Base-by-base conservation (phyloP, 2,113 vertebrate species). In the Channa argus region DNA sequence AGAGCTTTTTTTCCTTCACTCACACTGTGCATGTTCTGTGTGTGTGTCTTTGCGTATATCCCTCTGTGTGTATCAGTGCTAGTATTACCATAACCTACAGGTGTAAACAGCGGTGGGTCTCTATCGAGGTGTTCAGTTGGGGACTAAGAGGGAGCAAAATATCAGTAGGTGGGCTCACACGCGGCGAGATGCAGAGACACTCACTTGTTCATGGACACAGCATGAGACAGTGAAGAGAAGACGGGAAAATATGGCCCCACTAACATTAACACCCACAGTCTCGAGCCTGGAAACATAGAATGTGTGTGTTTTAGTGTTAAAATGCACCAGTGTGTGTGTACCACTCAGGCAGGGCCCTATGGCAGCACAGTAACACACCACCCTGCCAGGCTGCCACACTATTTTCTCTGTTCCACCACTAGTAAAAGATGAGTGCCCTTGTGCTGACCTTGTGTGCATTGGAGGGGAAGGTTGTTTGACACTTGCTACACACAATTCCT, bases 81-180 rank as follows among this genome's bases (percentile, higher is more conserved):
- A 24, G 70, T 46, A 82, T 89, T 87, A 84, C 50, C 86, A 84
- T 80, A 80, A 84, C 60, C 86, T 67, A 78, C 83, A 82, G 80
- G 72, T 86, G 76, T 79, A 70, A 82, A 52, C 86, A 83, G 79
- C 63, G 59, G 88, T 84, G 73, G 75, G 83, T 78, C 80, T 82
- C 72, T 69, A 63, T 82, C 49, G 64, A 77, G 63, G 77, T 44
- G 69, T 75, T 70, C 67, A 63, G 81, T 77, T 34, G 59, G 75
- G 65, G 66, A 75, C 71, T 74, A 65, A 68, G 64, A 77, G 69
- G 62, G 62, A 79, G 50, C 49, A 66, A 24, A 71, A 63, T 63
- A 8, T 13, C 2, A 56, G 81, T 43, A 63, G 80, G 80, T 62
- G 85, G 83, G 49, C 83, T 74, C 64, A 61, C 34, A 2, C 55